Base-by-base conservation (phyloP, 2,113 vertebrate species). In the Phaethornis superciliosus region DNA sequence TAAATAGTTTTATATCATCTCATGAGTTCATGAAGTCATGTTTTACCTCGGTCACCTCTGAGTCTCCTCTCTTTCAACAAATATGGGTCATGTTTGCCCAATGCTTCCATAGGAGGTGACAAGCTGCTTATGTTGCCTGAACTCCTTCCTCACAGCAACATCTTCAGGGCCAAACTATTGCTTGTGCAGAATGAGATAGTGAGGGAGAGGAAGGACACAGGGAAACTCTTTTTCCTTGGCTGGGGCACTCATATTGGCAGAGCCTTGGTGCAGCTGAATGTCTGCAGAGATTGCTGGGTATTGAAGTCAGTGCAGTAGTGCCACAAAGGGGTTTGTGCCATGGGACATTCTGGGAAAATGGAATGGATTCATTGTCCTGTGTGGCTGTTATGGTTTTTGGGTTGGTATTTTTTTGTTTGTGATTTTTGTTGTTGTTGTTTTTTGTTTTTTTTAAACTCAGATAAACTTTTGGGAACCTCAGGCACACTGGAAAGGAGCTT, bases 371-470 rank as follows among this genome's bases (percentile, higher is more conserved):
- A 12, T 32, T 62, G 4, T 19, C 69, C 23, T 86, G 5, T 2
- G 40, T 40, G 40, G 40, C 40, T 40, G 10, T 40, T 40, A 12
- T 40, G 40, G 9, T 21, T 19, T 47, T 10, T 18, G 7, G 10
- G 40, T 10, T 30, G 24, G 51, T 27, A 7, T 52, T 7, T 52
- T 52, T 52, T 52, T 15, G 20, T 47, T 47, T 47, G 19, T 47
- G 19, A 10, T 21, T 52, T 27, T 14, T 52, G 26, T 26, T 11
- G 23, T 51, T 24, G 51, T 52, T 52, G 24, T 26, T 51, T 24
- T 24, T 51, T 51, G 46, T 7, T 47, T 22, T 22, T 13, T 4
- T 3, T n/a, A n/a, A 1, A 3, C 8, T 6, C 2, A 12, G 28
- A 8, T 26, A 54, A 62, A 23, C 6, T n/a, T 75, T 46, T 65